Percentiles rank a stretch among this genome's conserved stretches.
Conservation (phyloP, 2,888 invertebrate species). For the Pogonocherus hispidulus region DNA sequence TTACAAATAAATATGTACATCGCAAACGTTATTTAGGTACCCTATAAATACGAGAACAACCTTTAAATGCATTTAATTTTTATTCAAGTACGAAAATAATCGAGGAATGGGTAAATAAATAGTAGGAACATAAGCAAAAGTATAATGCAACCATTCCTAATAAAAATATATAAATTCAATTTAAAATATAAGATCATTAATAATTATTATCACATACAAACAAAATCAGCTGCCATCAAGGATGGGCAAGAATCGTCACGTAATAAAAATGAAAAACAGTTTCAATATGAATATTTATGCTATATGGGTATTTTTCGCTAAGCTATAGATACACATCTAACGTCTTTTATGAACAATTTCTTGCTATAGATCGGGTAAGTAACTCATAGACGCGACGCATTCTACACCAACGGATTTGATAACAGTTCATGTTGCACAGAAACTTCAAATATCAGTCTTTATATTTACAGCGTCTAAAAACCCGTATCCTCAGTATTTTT, state of each 20-base stretch:
- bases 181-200: conserved; percentile 31
- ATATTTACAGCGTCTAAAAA: conserved; percentile 47
- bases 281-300: conserved; percentile 13
- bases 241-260: conserved; percentile 45
- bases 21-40: conserved; percentile 49
- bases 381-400: conserved; percentile 21
- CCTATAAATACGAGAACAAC: conserved; percentile 34
- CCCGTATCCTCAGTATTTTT: conserved; percentile 65
- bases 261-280: conserved; percentile 18
- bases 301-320: conserved; percentile 22
- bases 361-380: neutral
- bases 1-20: conserved; percentile 63
- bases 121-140: conserved; percentile 48
- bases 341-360: conserved; percentile 17
- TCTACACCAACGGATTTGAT: conserved; percentile 25
- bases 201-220: conserved; percentile 56
- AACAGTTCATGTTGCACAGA: conserved; percentile 35
- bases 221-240: conserved; percentile 52
- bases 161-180: conserved; percentile 41
- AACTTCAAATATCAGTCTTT: conserved; percentile 53
- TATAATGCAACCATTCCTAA: conserved; percentile 42
- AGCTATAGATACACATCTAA: conserved; percentile 7
- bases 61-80: conserved; percentile 55
- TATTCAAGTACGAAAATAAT: conserved; percentile 43
- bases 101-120: conserved; percentile 39